Percentiles rank a stretch among this genome's conserved stretches.
Evolutionary conservation across 53 echinoderm and acorn worm species (phyloP).

Genomic region (Patiria pectinifera): DNA sequence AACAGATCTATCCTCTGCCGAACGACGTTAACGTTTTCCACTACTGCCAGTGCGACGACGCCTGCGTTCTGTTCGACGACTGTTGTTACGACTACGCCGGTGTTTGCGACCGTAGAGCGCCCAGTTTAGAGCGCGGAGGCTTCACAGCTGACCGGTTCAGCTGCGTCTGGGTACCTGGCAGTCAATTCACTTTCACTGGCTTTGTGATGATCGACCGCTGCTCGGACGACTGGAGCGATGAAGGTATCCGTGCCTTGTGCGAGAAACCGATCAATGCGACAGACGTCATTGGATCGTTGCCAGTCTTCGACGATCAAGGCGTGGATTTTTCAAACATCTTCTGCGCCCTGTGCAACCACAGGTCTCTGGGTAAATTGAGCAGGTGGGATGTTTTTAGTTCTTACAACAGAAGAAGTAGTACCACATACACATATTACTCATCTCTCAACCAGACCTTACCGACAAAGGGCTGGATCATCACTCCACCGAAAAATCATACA

Average conservation of each 20-base stretch:
- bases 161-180: conserved; percentile 29
- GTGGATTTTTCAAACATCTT: conserved; percentile 59
- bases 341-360: conserved; percentile 62
- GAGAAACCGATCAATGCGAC: conserved; percentile 1
- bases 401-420: background rate
- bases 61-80: conserved; percentile 48
- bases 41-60: conserved; percentile 62
- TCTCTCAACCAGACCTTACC: background rate
- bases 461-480: conserved; percentile 6
- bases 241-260: conserved; percentile 16
- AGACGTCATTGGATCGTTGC: conserved; percentile 51
- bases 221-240: conserved; percentile 23
- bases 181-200: conserved; percentile 23
- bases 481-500: background rate
- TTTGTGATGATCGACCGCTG: conserved; percentile 38
- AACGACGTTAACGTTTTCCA: background rate
- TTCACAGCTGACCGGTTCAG: background rate
- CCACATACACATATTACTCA: background rate
- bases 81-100: conserved; percentile 49
- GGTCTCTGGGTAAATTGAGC: background rate
- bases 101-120: background rate
- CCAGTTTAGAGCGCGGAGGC: background rate
- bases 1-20: conserved; percentile 23
- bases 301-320: conserved; percentile 29
- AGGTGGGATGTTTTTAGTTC: conserved; percentile 29